Evolutionary conservation across 2,113 vertebrate genomes (phyloP).

Genomic region (Tetraodon nigroviridis): DNA sequence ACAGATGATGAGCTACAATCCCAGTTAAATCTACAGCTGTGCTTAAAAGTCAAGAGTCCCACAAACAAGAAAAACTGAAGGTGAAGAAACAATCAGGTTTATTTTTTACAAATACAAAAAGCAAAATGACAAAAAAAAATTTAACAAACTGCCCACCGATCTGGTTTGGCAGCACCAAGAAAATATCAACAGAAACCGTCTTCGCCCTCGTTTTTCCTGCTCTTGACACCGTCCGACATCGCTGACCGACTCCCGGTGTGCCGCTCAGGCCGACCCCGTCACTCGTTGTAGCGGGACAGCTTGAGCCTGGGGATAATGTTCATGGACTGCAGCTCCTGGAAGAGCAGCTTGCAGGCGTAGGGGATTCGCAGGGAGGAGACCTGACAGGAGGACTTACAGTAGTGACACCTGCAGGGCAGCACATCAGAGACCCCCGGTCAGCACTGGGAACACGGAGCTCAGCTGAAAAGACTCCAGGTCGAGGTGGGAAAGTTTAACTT

Average conservation of each 20-base stretch:
- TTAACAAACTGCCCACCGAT: conserved; percentile 25
- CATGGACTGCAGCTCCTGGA: conserved; percentile 98
- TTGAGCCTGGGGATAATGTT: conserved; percentile 96
- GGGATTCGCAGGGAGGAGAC: conserved; percentile 95
- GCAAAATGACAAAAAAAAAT: conserved; percentile 5
- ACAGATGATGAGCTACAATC: no score
- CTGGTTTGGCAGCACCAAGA: conserved; percentile 16
- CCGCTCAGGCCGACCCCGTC: conserved; percentile 35
- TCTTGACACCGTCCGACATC: neutral
- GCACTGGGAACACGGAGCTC: no score
- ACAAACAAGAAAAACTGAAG: neutral
- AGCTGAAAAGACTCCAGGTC: no score
- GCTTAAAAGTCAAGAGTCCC: no score
- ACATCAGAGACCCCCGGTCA: conserved; percentile 4
- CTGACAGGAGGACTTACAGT: conserved; percentile 94
- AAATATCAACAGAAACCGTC: conserved; percentile 7
- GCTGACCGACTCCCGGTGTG: conserved; percentile 13
- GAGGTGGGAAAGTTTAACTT: no score
- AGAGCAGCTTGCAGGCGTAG: conserved; percentile 96
- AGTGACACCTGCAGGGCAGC: conserved; percentile 86
- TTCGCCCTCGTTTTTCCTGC: conserved; percentile 1
- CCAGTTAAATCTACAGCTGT: no score
- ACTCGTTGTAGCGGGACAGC: conserved; percentile 93
- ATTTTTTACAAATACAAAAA: conserved; percentile 61
- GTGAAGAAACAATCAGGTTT: conserved; percentile 44